Evolutionary conservation across 1,140 invertebrate genomes (phyloP).

Genomic region (Drosophila carrolli): DNA sequence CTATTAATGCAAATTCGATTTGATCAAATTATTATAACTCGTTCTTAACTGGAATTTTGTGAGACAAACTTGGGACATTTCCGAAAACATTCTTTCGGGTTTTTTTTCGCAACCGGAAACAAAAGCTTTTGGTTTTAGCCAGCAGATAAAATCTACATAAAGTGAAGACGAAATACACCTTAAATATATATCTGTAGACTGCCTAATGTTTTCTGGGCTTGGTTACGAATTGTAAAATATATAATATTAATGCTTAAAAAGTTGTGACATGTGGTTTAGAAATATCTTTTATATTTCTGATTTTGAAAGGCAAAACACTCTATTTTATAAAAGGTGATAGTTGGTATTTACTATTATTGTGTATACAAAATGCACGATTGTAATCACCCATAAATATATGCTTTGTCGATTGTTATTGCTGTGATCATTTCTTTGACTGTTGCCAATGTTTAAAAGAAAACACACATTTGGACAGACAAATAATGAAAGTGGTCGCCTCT

Average conservation of each 20-base stretch:
- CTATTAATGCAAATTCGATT: slow-evolving; percentile 4
- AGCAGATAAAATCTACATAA: neutral
- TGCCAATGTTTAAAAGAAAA: slow-evolving; percentile 44
- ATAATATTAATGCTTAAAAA: no score
- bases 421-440: slow-evolving; percentile 4
- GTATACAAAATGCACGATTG: neutral
- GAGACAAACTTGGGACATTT: slow-evolving; percentile 12
- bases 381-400: slow-evolving; percentile 4
- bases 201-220: no score
- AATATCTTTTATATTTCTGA: neutral
- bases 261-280: no score
- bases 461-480: slow-evolving; percentile 27
- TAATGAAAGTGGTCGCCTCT: slow-evolving; percentile 62
- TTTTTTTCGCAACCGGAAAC: slow-evolving; percentile 8
- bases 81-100: slow-evolving; percentile 4
- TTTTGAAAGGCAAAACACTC: neutral
- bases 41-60: slow-evolving; percentile 5
- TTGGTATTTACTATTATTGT: neutral
- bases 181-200: neutral
- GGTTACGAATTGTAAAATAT: no score
- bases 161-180: neutral
- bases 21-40: neutral
- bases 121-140: neutral
- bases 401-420: slow-evolving; percentile 3
- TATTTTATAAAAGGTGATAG: neutral